Evolutionary conservation across 2,113 vertebrate species (phyloP), one percentile per base, ranked within the genome.

Genomic region (Boulengeromyrus knoepffleri): DNA sequence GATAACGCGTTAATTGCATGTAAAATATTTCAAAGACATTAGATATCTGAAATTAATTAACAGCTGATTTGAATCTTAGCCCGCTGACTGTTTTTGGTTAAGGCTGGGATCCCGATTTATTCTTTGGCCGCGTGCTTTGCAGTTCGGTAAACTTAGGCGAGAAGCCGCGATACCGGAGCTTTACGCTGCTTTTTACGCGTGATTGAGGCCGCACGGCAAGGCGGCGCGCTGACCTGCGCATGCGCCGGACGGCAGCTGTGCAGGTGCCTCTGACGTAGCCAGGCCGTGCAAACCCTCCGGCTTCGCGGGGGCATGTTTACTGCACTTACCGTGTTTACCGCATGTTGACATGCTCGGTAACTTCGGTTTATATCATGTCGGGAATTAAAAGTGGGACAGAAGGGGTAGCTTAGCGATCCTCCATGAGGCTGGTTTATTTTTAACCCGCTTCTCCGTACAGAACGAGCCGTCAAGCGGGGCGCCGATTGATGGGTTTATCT

Each of bases 401-500:
- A 19, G 13, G 31, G 12, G 36, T 42, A 42, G 4, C 49, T 52
- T 50, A 52, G 17, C 27, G 45, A 36, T 52, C 49, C 24, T 27
- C 15, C 49, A 87, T 24, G 49, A 87, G 36, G 85, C 49, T 17
- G 46, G 85, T 50, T 36, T 87, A 53, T 31, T 87, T 87, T 87
- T 52, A 36, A 52, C 49, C 49, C 24, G 49, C 1, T 87, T 87
- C 13, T 31, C 49, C 49, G 15, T 53, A 13, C 49, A 36, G 49
- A 36, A 49, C 47, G 45, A 52, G 49, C 49, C n/a, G 45, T 86
- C 7, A 86, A 47, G 4, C 24, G 24, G 12, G 27, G 27, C 6
- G 10, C 83, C 27, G 85, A 87, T 19, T 50, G 85, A 87, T 87
- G 85, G 85, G 47, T 53, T 87, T 53, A 47, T 52, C 85, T 87